Evolutionary conservation across 1,140 invertebrate genomes (phyloP), one percentile per base, ranked within the genome.

Genomic region (Zelostemma sp.): DNA sequence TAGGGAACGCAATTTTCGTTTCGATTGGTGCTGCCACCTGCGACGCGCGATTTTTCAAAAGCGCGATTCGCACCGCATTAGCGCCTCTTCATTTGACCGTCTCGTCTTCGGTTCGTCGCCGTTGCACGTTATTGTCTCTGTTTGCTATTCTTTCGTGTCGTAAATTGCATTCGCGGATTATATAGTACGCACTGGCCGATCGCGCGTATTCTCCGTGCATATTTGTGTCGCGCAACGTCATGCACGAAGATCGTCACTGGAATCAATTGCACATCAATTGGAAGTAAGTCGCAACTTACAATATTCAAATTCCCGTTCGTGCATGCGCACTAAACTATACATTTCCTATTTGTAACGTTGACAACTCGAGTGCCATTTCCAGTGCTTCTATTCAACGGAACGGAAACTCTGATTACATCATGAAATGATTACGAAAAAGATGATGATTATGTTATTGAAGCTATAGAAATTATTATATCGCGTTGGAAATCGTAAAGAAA

Each of bases 41-140:
- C 43, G 41, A 56, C 57, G 38, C 58, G 58, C 64, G 58, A 51
- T 61, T 68, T 68, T 68, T 68, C 41, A 68, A 68, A 68, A 33
- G 11, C 43, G 12, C 25, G 58, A 68, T 48, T 58, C 38, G 50
- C 58, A 51, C 58, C 11, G 45, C 25, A 47, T 68, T 67, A 62
- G 48, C 65, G 46, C 28, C 51, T 67, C 60, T 55, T 38, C 50
- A 58, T 49, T 62, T 48, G 41, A 49, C 57, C 58, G 54, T 58
- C 41, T 60, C 58, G 54, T 57, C 51, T 35, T 17, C 14, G 41
- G 53, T 51, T 53, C 53, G 35, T 48, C 46, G 33, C 53, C 14
- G 9, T n/a, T 11, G 35, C 14, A 47, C 57, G 53, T 53, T 58
- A 53, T 59, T 57, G 54, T 59, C 57, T 61, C n/a, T n/a, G n/a